Evolutionary conservation across 2,113 vertebrate species (phyloP), one percentile per base, ranked within the genome.

Genomic region (Ochotona princeps): DNA sequence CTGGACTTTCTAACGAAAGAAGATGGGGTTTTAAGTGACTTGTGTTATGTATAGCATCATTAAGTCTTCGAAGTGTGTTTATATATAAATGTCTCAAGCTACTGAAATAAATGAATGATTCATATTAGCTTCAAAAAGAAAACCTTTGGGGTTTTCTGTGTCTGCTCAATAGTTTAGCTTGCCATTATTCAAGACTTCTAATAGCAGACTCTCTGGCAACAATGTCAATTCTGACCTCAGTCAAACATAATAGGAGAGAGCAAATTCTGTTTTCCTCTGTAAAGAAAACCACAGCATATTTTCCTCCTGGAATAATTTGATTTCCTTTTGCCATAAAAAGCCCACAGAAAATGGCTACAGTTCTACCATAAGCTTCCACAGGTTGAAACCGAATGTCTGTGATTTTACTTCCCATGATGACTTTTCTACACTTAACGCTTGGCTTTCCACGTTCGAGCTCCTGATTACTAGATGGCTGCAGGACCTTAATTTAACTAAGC

Each of bases 91-190:
- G 87, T 93, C 87, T 93, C 30, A 83, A 90, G 93, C 94, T 96
- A 94, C 96, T 93, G 92, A 95, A 95, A 74, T 94, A 83, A 96
- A 66, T 93, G 96, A 97, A 85, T 95, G 93, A 96, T 96, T 96
- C 91, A 79, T 93, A 91, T 85, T 94, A 87, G 65, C 67, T 75
- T 70, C 73, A 87, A 51, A 95, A 92, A 69, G 66, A 91, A 88
- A 96, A 67, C 26, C 80, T 94, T 83, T 91, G 89, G 91, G 91
- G 72, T 89, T 92, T 92, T 90, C 83, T 87, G 12, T 61, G 93
- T 94, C 90, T 88, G 93, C 79, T 93, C 47, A 79, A 51, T 70
- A 89, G 81, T 95, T 94, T 86, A 83, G n/a, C 85, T 26, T 38
- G 79, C 35, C 61, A 84, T 96, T 93, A 93, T 86, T 94, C 44